Conservation (phyloP, 2,888 invertebrate genomes). For the Lasioglossum morio region DNA sequence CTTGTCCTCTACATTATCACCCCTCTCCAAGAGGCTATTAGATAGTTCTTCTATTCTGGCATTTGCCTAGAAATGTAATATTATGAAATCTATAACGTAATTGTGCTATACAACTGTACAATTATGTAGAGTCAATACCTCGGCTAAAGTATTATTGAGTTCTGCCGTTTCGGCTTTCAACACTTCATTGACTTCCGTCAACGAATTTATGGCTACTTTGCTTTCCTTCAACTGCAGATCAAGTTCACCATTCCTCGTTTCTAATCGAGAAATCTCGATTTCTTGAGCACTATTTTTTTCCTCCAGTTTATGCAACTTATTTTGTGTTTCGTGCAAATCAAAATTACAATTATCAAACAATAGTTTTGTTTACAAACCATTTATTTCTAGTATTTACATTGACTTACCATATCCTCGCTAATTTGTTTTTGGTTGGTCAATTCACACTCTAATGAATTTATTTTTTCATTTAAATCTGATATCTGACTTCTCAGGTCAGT, state of each 20-base stretch:
- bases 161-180: conserved; percentile 53
- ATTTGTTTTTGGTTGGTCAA: conserved; percentile 68
- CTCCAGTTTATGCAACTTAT: conserved; percentile 76
- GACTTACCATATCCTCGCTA: conserved; percentile 61
- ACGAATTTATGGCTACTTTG: conserved; percentile 24
- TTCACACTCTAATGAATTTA: background rate
- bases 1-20: background rate
- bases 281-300: conserved; percentile 75
- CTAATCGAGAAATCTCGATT: conserved; percentile 74
- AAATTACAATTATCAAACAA: background rate
- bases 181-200: conserved; percentile 40
- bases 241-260: conserved; percentile 74
- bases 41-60: background rate
- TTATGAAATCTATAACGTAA: background rate
- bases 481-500: background rate
- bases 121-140: background rate
- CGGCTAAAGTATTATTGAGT: conserved; percentile 22
- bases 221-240: conserved; percentile 66
- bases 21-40: background rate
- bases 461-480: background rate
- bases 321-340: conserved; percentile 64
- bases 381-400: background rate
- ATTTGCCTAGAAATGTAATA: background rate
- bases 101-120: background rate
- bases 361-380: background rate